phyloP scores from a whole-genome alignment of 2,888 invertebrate genomes.

The Phytoseiulus persimilis region DNA sequence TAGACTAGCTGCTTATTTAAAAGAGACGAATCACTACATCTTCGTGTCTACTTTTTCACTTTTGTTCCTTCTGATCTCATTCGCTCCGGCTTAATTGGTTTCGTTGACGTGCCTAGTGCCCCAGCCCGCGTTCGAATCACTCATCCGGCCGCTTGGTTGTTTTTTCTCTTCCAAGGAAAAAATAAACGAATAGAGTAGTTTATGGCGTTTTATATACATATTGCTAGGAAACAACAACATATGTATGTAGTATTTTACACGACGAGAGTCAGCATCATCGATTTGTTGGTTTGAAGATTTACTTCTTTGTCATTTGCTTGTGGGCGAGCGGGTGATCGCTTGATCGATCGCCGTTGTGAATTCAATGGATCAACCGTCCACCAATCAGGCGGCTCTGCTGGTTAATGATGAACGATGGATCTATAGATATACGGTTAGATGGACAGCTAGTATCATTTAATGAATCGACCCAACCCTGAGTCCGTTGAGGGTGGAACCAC shows the following conservation, averaged over 20 bases:
- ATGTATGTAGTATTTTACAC: background rate
- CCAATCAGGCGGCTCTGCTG: background rate
- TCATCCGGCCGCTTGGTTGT: background rate
- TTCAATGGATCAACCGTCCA: background rate
- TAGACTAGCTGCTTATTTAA: background rate
- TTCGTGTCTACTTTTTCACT: background rate
- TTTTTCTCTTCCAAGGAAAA: background rate
- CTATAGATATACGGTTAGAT: background rate
- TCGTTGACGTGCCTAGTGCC: background rate
- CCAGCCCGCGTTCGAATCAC: background rate
- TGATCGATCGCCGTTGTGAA: background rate
- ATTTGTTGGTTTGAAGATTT: background rate
- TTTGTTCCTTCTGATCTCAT: background rate
- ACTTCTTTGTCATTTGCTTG: background rate
- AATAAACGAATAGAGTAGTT: background rate
- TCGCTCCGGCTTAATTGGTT: background rate
- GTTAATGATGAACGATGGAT: background rate
- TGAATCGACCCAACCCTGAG: background rate
- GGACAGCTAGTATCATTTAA: background rate
- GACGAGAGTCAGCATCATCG: background rate
- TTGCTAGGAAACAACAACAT: constrained; percentile 5
- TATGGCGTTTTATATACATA: constrained; percentile 5
- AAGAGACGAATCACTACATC: background rate
- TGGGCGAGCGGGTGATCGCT: background rate
- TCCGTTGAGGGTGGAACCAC: background rate